Percentiles rank a stretch among this genome's conserved stretches.
phyloP scores from a whole-genome alignment of 1,140 invertebrate species.

The Ips nitidus region DNA sequence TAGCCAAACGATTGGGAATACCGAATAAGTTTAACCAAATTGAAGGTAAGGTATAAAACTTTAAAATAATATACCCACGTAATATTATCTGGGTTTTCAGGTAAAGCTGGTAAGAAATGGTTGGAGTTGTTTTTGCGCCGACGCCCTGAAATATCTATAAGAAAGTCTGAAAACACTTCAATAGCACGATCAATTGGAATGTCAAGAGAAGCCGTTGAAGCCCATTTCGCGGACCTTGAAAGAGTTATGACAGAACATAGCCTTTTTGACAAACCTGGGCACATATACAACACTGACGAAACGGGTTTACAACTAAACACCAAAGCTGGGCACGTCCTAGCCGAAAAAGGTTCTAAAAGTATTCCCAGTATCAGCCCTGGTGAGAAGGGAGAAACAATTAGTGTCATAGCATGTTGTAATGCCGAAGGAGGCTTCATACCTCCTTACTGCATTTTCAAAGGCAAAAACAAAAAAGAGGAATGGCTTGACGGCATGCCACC shows the following conservation, averaged over 20 bases:
- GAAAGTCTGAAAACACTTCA: constrained; percentile 9
- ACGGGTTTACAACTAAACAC: constrained; percentile 45
- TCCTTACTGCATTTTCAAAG: constrained; percentile 46
- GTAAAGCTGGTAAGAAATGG: no score
- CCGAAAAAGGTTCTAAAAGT: constrained; percentile 46
- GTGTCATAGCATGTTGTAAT: constrained; percentile 40
- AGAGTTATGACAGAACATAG: constrained; percentile 17
- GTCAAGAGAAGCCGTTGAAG: constrained; percentile 20
- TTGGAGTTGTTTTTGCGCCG: no score
- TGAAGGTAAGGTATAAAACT: no score
- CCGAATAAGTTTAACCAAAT: no score
- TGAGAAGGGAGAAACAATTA: constrained; percentile 45
- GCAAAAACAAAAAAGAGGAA: constrained; percentile 47
- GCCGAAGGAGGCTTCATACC: constrained; percentile 36
- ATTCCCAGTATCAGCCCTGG: constrained; percentile 14
- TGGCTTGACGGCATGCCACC: constrained; percentile 47
- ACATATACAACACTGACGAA: constrained; percentile 27
- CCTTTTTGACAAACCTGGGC: constrained; percentile 24
- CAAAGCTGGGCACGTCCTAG: constrained; percentile 44
- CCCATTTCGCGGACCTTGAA: constrained; percentile 21
- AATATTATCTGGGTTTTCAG: no score
- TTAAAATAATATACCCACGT: no score
- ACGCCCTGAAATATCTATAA: no score
- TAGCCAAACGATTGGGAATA: no score
- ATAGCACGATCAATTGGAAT: constrained; percentile 21